Evolutionary conservation across 2,797 vertebrate genomes (phyloP), one percentile per base, ranked within the genome.

Genomic region (Sebastes iracundus): DNA sequence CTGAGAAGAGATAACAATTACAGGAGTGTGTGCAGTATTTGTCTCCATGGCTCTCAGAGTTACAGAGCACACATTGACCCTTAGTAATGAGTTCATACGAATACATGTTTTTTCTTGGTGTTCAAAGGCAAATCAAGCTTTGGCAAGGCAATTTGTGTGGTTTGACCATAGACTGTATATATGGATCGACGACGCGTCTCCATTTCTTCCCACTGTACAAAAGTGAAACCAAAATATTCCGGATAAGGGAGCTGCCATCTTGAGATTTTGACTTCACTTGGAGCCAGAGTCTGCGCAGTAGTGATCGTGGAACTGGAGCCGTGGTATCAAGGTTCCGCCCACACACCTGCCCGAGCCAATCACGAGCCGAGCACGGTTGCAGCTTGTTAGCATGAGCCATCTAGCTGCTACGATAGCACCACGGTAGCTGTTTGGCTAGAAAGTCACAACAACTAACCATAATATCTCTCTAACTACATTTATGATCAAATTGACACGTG

Each of bases 1-100:
- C 59, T 67, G 25, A 69, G 65, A 76, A 53, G 23, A 58, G 75
- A 69, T 77, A 52, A 72, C 56, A 81, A 70, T 79, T 73, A 72
- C 55, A 46, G n/a, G n/a, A 52, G 20, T 38, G n/a, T 61, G 5
- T 23, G 56, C 5, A 33, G 53, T 23, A 27, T 30, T 53, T 70
- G 30, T 52, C 30, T 32, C 7, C 55, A 12, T 76, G 49, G 25
- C 64, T 65, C 61, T 20, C 3, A 46, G 10, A n/a, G 11, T 67
- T 62, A 32, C 3, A 20, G 7, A 49, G 35, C 52, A 25, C 52
- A 55, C 14, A 46, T 4, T 20, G 7, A 68, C 64, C n/a, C 14
- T 63, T 61, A 42, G 30, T n/a, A 67, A 58, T 42, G 30, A n/a
- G 20, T 63, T 66, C 33, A 22, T 33, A 9, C 4, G 30, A 70